A percentile compares a stretch with the other conserved stretches of the same genome.
phyloP scores from a whole-genome alignment of 2,113 vertebrate species.

The Tauraco erythrolophus region DNA sequence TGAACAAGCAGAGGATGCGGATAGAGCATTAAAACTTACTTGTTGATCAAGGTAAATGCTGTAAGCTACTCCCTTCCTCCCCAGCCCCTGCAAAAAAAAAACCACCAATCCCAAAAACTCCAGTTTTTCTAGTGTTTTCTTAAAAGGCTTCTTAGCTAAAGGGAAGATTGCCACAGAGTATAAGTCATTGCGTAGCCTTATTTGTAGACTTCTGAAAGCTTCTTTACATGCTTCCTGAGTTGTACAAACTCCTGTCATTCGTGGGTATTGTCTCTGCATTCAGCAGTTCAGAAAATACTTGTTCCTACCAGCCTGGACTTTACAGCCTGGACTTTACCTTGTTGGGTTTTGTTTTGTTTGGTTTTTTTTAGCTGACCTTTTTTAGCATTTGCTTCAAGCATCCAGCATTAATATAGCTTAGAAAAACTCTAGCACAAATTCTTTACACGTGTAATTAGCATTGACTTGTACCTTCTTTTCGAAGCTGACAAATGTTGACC shows the following conservation, averaged over 20 bases:
- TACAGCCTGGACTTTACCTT: no score
- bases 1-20: neutral
- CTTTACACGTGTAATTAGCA: neutral
- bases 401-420: neutral
- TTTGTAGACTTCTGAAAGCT: neutral
- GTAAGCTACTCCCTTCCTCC: neutral
- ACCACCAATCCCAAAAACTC: neutral
- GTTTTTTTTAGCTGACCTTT: neutral
- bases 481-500: neutral
- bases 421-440: neutral
- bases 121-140: neutral
- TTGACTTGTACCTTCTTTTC: neutral
- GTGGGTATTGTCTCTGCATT: neutral
- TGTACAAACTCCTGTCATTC: neutral
- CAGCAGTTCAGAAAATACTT: conserved; percentile 13
- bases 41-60: neutral
- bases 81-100: neutral
- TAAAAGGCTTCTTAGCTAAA: neutral
- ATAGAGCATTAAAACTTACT: conserved; percentile 2
- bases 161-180: neutral
- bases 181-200: neutral
- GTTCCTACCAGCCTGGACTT: neutral
- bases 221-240: neutral
- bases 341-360: neutral
- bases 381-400: neutral